phyloP scores from a whole-genome alignment of 2,797 vertebrate genomes.

The Pangasius sanitwongsei region DNA sequence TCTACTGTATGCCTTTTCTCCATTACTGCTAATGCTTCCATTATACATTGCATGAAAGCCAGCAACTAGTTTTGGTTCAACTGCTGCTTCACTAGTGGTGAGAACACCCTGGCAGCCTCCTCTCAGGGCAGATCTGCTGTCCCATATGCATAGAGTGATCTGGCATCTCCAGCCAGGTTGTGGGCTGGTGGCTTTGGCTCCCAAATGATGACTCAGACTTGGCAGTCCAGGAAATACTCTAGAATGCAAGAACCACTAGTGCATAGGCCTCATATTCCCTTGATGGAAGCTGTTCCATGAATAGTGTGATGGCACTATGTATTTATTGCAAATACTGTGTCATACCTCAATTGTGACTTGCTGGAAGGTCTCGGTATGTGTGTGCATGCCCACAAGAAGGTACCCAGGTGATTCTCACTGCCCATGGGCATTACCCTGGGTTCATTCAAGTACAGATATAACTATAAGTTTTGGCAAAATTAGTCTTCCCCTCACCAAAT shows the following conservation, averaged over 20 bases:
- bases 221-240: background rate
- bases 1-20: background rate
- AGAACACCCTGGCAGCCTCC: background rate
- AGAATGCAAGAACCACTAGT: background rate
- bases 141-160: background rate
- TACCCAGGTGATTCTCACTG: background rate
- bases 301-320: no score
- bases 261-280: background rate
- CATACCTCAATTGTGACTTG: background rate
- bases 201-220: background rate
- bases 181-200: background rate
- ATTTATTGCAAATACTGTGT: background rate
- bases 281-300: background rate
- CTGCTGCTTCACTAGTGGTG: background rate
- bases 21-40: background rate
- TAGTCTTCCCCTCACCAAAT: background rate
- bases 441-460: background rate
- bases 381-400: background rate
- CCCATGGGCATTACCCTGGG: background rate
- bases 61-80: background rate
- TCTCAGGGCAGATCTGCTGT: background rate
- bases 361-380: background rate
- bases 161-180: background rate
- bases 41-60: background rate
- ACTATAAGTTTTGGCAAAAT: background rate